These are phyloP conservation scores for Alexandromys oeconomus DNA, from an alignment of 2,797 vertebrate species.

Conservation along the genomic window DNA sequence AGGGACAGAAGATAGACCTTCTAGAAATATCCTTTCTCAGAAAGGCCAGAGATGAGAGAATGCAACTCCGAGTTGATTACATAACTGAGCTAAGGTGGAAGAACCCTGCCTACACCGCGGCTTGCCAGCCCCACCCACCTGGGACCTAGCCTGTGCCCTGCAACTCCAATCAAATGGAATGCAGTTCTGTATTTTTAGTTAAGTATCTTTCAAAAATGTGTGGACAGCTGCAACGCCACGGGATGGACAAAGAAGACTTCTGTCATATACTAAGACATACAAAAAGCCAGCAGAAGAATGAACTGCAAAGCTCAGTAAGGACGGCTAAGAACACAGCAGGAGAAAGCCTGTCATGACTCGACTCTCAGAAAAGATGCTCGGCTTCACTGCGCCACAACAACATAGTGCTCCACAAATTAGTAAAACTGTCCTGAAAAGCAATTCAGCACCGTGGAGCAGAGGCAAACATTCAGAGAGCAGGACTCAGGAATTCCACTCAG, in stretches of 20 bases:
- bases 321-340: not conserved
- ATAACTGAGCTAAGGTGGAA: constrained; percentile 12
- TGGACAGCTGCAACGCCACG: not conserved
- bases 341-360: constrained; percentile 3
- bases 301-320: not conserved
- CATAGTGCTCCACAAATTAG: not conserved
- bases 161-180: constrained; percentile 22
- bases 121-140: not conserved
- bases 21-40: constrained; percentile 50
- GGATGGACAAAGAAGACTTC: constrained; percentile 11
- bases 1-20: not conserved
- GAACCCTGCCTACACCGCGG: not conserved
- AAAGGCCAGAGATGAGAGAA: constrained; percentile 3
- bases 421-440: not conserved
- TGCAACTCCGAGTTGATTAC: not conserved
- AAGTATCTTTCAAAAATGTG: constrained; percentile 22
- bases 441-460: not conserved
- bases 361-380: not conserved
- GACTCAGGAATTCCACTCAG: not conserved
- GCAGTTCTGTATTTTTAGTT: not conserved
- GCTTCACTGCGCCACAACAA: not conserved
- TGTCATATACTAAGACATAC: not conserved
- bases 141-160: not conserved
- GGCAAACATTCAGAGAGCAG: not conserved
- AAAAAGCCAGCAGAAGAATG: not conserved